Evolutionary conservation across 2,888 invertebrate species (phyloP).

Genomic region (Conus canariensis): DNA sequence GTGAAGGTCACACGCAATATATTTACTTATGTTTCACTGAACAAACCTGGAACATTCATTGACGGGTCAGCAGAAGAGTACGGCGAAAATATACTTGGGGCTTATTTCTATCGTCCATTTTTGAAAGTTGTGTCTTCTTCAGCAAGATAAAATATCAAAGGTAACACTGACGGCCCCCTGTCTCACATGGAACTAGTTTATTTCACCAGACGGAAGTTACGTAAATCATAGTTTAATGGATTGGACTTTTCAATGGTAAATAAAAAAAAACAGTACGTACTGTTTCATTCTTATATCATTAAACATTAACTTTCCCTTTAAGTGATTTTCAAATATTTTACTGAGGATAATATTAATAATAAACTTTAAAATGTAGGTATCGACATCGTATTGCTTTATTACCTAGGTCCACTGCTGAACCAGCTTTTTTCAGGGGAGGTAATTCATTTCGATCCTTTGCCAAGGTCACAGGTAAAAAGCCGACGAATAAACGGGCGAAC

Average conservation of each 20-base stretch:
- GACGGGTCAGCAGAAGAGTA: constrained; percentile 57
- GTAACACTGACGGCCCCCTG: neutral
- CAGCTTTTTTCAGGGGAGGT: no score
- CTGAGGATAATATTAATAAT: no score
- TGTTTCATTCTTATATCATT: no score
- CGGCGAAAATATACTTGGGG: constrained; percentile 51
- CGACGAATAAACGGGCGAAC: no score
- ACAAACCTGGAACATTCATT: constrained; percentile 60
- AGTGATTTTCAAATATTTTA: no score
- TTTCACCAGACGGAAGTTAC: constrained; percentile 39
- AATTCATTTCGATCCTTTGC: no score
- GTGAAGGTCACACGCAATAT: neutral
- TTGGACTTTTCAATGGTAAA: neutral
- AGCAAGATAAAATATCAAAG: neutral
- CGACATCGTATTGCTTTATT: no score
- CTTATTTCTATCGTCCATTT: constrained; percentile 47
- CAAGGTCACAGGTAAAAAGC: no score
- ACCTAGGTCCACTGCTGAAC: no score
- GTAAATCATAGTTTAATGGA: constrained; percentile 21
- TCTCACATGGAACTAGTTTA: neutral
- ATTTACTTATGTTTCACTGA: neutral
- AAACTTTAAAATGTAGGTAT: no score
- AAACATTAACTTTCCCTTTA: no score
- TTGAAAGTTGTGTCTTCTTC: neutral
- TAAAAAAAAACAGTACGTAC: no score